Base-by-base conservation (phyloP, 2,113 vertebrate species). In the Pyrgilauda ruficollis region DNA sequence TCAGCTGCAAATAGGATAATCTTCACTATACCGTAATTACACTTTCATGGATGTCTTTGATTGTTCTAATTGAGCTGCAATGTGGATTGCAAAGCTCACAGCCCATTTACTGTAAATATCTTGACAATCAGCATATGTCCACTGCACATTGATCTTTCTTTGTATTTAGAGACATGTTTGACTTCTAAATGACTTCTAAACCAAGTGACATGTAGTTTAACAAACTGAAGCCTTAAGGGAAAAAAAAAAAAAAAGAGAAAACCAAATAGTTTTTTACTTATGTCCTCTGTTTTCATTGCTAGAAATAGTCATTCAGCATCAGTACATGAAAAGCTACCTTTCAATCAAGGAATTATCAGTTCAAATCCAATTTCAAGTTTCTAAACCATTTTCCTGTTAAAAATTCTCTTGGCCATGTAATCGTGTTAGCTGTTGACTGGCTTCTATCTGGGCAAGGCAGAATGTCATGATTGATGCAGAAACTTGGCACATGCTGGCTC, bases 331-430 rank as follows among this genome's bases (percentile, higher is more conserved):
- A 88, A 94, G 28, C 70, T 28, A 90, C 44, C 85, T 91, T 93
- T 94, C 94, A 95, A 87, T 94, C 56, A 84, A 77, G 49, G 72
- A 84, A 96, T 94, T 94, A 96, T 89, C 22, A 7, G 24, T 75
- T 90, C 55, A 97, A 94, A 96, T 96, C 95, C 95, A 96, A 83
- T 94, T 97, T 80, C 72, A 94, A 74, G 53, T 93, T 95, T 86
- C 85, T 91, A 92, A 97, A 64, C 52, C 30, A 56, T 94, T 97
- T 97, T 96, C 87, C 92, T 89, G 76, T 83, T 97, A 68, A 85
- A 95, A 96, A 84, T n/a, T 90, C 35, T 96, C 5, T 2, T 90
- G 84, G 67, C 64, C 85, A 49, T 96, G 96, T 94, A 95, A 97
- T 96, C 84, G 1, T 47, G 72, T 97, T 95, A 94, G 89, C 61